Conservation (phyloP, 2,888 invertebrate genomes). For the Drosophila rubida region DNA sequence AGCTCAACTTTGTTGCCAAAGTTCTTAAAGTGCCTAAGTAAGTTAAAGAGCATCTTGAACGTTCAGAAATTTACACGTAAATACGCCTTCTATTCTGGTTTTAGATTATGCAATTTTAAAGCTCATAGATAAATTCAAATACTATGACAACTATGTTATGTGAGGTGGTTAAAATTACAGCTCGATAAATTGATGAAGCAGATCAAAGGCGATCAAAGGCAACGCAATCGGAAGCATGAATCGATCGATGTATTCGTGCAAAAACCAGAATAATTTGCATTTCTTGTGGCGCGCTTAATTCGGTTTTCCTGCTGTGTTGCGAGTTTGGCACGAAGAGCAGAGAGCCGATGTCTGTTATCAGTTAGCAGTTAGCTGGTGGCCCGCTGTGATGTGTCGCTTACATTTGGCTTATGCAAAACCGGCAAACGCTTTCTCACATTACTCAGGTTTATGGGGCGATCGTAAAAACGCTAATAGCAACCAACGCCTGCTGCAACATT, state of each 20-base stretch:
- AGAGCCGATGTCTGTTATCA: slow-evolving; percentile 27
- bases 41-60: too few species aligned
- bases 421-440: slow-evolving; percentile 63
- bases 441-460: slow-evolving; percentile 61
- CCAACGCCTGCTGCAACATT: slow-evolving; percentile 35
- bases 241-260: background rate
- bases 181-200: background rate
- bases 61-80: too few species aligned
- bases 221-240: background rate
- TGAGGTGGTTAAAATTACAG: background rate
- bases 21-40: too few species aligned
- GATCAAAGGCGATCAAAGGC: background rate
- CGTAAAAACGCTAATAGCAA: slow-evolving; percentile 45
- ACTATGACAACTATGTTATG: too few species aligned
- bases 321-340: slow-evolving; percentile 12
- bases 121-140: too few species aligned
- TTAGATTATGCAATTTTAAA: too few species aligned
- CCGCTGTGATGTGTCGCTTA: slow-evolving; percentile 39
- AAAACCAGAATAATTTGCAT: slow-evolving; percentile 1
- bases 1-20: too few species aligned
- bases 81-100: too few species aligned
- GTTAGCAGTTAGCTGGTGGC: slow-evolving; percentile 11
- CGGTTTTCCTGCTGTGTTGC: slow-evolving; percentile 41
- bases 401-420: slow-evolving; percentile 33
- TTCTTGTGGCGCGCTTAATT: slow-evolving; percentile 10